phyloP scores from a whole-genome alignment of 2,113 vertebrate species.

The Grantiella picta region DNA sequence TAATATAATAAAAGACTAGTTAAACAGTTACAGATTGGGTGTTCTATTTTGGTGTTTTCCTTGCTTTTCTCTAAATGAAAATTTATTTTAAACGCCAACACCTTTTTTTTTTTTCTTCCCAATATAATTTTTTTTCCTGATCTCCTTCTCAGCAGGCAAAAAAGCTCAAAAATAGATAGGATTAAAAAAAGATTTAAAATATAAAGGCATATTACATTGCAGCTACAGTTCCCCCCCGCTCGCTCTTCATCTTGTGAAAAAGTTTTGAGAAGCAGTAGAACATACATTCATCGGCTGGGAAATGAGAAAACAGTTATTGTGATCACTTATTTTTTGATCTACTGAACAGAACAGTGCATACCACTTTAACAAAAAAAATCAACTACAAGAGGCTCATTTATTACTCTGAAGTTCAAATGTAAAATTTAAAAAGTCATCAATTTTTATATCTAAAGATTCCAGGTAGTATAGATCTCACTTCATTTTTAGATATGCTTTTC shows the following conservation, averaged over 20 bases:
- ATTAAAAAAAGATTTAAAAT: background rate
- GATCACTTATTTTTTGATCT: background rate
- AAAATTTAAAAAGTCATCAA: background rate
- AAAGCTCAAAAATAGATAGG: background rate
- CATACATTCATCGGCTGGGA: background rate
- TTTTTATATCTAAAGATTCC: background rate
- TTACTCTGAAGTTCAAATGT: background rate
- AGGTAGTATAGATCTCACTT: background rate
- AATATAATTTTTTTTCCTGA: background rate
- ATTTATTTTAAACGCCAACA: background rate
- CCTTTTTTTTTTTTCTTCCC: rapidly evolving
- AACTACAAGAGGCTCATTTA: background rate
- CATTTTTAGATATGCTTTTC: constrained; percentile 7
- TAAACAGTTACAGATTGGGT: background rate
- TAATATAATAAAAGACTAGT: background rate
- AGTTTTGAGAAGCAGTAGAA: background rate
- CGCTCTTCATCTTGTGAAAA: background rate
- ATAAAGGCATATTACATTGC: background rate
- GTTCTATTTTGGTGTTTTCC: background rate
- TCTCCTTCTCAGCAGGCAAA: background rate
- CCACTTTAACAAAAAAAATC: background rate
- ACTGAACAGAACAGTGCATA: background rate
- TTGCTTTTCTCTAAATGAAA: background rate
- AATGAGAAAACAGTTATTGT: background rate
- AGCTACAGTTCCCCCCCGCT: background rate